Percentiles rank a stretch among this genome's conserved stretches.
Evolutionary conservation across 2,888 invertebrate genomes (phyloP).

Genomic region (Spodoptera littoralis): DNA sequence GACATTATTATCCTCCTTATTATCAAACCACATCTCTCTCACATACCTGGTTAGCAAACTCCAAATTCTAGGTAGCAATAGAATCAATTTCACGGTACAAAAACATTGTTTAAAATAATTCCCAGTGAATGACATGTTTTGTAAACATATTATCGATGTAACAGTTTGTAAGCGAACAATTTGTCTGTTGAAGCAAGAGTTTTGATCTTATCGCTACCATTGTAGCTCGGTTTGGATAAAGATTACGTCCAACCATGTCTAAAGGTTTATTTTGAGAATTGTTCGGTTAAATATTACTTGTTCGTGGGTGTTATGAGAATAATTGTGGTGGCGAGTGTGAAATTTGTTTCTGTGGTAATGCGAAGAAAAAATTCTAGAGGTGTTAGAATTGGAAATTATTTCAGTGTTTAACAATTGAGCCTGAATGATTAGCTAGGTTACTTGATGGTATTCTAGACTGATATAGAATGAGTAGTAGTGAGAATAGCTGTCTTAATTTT

Average conservation of each 20-base stretch:
- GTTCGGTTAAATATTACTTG: constrained; percentile 55
- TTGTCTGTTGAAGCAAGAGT: constrained; percentile 78
- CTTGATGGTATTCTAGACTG: too few relatives aligned
- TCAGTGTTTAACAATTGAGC: too few relatives aligned
- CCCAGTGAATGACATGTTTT: constrained; percentile 82
- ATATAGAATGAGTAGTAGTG: too few relatives aligned
- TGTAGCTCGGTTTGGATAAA: constrained; percentile 74
- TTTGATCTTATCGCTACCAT: constrained; percentile 83
- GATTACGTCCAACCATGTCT: constrained; percentile 68
- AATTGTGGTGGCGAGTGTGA: constrained; percentile 34
- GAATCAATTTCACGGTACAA: constrained; percentile 82
- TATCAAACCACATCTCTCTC: too few relatives aligned
- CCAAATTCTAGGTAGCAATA: constrained; percentile 63
- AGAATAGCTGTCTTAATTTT: too few relatives aligned
- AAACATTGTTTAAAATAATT: constrained; percentile 69
- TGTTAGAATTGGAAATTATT: constrained; percentile 9
- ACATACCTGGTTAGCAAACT: constrained; percentile 12
- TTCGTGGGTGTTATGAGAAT: constrained; percentile 57
- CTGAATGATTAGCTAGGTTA: too few relatives aligned
- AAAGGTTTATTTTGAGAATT: constrained; percentile 70
- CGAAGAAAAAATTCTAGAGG: not conserved
- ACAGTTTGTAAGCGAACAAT: constrained; percentile 75
- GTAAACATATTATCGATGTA: constrained; percentile 80
- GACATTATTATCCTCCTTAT: too few relatives aligned
- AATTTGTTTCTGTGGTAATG: constrained; percentile 28